These are phyloP conservation scores for Ptychobarbus kaznakovi DNA, from an alignment of 2,797 vertebrate species.

Conservation along the genomic window DNA sequence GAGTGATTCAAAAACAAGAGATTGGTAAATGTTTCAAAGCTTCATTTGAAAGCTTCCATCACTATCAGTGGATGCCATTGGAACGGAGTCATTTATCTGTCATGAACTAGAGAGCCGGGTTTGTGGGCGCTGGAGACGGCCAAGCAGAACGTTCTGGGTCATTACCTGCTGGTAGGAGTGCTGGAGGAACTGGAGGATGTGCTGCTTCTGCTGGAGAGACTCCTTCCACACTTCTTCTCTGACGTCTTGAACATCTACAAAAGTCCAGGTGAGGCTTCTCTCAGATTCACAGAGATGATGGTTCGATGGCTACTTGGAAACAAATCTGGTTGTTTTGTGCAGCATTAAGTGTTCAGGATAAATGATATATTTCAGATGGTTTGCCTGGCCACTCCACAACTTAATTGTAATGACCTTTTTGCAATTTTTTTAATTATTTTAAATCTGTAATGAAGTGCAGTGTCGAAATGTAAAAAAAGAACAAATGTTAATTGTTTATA, in stretches of 20 bases:
- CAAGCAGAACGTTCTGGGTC: constrained; percentile 94
- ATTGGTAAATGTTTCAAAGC: neutral
- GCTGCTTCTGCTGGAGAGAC: constrained; percentile 94
- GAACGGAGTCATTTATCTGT: neutral
- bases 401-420: neutral
- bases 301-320: neutral
- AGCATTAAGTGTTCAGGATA: neutral
- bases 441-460: neutral
- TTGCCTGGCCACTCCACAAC: neutral
- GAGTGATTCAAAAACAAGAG: neutral
- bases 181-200: constrained; percentile 97
- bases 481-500: neutral
- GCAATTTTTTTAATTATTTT: neutral
- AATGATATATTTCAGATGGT: neutral
- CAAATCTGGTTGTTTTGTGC: neutral
- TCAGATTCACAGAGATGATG: neutral
- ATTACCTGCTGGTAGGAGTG: constrained; percentile 96
- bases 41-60: neutral
- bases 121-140: constrained; percentile 94
- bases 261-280: constrained; percentile 85
- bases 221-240: constrained; percentile 98
- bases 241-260: constrained; percentile 95
- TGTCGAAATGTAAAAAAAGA: neutral
- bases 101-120: constrained; percentile 86
- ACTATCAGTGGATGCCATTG: neutral